Percentiles rank a stretch among this genome's conserved stretches.
These are phyloP conservation scores for Chironomus tentans DNA, from an alignment of 2,888 invertebrate genomes.

Conservation along the genomic window DNA sequence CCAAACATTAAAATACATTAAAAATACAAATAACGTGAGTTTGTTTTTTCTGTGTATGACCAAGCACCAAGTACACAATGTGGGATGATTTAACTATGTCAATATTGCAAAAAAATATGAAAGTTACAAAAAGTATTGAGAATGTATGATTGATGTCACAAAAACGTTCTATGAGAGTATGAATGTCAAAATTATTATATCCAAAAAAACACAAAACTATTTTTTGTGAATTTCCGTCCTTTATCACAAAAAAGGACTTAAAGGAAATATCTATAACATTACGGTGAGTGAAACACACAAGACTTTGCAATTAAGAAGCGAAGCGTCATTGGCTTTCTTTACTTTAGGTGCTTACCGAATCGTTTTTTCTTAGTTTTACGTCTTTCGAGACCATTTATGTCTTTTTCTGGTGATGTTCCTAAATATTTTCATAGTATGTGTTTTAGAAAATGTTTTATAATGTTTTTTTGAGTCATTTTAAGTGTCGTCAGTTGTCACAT, in stretches of 20 bases:
- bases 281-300: conserved; percentile 4
- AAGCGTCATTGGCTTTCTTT: not conserved
- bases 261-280: too few relatives aligned
- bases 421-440: conserved; percentile 30
- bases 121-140: not conserved
- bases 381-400: conserved; percentile 33
- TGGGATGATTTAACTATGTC: not conserved
- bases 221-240: not conserved
- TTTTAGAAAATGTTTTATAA: not conserved
- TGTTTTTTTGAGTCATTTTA: not conserved
- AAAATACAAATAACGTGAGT: not conserved
- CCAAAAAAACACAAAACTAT: not conserved
- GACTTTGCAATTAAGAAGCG: conserved; percentile 15
- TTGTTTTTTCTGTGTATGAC: not conserved
- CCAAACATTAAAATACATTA: not conserved
- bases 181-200: not conserved
- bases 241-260: not conserved
- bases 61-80: not conserved
- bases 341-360: conserved; percentile 39
- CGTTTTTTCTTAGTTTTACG: conserved; percentile 36
- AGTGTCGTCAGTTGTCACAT: not conserved
- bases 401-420: conserved; percentile 42
- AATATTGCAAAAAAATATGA: not conserved
- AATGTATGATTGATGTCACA: not conserved
- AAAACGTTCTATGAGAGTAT: not conserved